Base-by-base conservation (phyloP, 1,140 invertebrate genomes). In the Epicauta chinensis region DNA sequence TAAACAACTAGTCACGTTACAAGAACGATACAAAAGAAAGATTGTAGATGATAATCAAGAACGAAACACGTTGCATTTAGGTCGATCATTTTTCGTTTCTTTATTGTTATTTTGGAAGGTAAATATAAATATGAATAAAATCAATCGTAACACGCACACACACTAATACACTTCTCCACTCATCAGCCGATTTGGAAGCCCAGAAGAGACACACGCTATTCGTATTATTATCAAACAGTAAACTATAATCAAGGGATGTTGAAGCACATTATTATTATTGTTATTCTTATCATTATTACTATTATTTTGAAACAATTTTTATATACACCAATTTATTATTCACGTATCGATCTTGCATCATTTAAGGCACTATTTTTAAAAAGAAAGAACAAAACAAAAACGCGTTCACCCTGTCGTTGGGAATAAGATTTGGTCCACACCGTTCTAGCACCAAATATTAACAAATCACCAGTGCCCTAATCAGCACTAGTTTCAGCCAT, bases 401-500 rank as follows among this genome's bases (percentile, higher is more conserved):
- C 12, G 37, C 11, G 23, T 49, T 16, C 29, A 49, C 46, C 46
- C 46, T 49, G 46, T 49, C 29, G 37, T 36, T 37, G 29, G 32
- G 12, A 34, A 34, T 3, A 34, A 3, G 3, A 9, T 34, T 47
- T 49, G 46, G 46, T 49, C 46, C 46, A 38, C 45, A 47, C 35
- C 16, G 23, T 16, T 16, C 35, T 47, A 37, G 45, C 45, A 47
- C 45, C 45, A 36, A 16, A 3, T 34, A 14, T 48, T 12, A 48
- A 39, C 45, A 49, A 49, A 38, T 49, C 35, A 67, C 65, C 64
- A 67, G 64, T 61, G 59, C 63, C 35, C 54, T 23, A 51, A 36
- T 12, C 23, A 63, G 64, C 63, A 65, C 66, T 60, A 66, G 64
- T 61, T 66, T 65, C 55, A 70, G 65, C 63, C 60, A 66, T 61